Conservation (phyloP, 2,888 invertebrate genomes). For the Parnassius orleans region DNA sequence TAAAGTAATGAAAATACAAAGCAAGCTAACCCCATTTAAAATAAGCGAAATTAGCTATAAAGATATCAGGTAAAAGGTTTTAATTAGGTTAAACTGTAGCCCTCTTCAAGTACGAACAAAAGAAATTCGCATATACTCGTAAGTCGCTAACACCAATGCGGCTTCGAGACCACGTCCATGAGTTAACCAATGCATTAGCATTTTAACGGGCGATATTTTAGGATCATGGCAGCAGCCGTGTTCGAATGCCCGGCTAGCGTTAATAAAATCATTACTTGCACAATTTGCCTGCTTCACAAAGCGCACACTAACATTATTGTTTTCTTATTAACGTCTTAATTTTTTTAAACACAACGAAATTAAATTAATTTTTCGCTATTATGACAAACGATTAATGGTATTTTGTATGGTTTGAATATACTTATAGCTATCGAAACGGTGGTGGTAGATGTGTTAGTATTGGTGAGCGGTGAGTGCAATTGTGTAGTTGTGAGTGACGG, state of each 20-base stretch:
- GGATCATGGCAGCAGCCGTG: neutral
- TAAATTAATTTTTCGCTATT: no score
- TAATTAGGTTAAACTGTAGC: no score
- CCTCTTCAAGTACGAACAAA: neutral
- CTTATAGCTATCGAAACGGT: constrained; percentile 1
- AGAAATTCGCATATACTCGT: neutral
- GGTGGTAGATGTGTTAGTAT: constrained; percentile 34
- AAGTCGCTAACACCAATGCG: neutral
- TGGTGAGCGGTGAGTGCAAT: constrained; percentile 33
- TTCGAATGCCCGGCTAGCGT: neutral
- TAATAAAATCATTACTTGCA: neutral
- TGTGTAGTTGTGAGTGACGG: constrained; percentile 36
- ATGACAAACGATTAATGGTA: no score
- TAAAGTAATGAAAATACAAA: no score
- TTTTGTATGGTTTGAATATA: no score
- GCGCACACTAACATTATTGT: constrained; percentile 5
- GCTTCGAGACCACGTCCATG: neutral
- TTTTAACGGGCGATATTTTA: neutral
- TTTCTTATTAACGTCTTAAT: constrained; percentile 4
- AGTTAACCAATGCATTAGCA: neutral
- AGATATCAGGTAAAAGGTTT: no score
- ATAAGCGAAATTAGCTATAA: no score
- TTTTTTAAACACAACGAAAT: no score
- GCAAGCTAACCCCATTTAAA: no score
- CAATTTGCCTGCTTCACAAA: neutral